Base-by-base conservation (phyloP, 2,888 invertebrate species). In the Tribolium freemani region DNA sequence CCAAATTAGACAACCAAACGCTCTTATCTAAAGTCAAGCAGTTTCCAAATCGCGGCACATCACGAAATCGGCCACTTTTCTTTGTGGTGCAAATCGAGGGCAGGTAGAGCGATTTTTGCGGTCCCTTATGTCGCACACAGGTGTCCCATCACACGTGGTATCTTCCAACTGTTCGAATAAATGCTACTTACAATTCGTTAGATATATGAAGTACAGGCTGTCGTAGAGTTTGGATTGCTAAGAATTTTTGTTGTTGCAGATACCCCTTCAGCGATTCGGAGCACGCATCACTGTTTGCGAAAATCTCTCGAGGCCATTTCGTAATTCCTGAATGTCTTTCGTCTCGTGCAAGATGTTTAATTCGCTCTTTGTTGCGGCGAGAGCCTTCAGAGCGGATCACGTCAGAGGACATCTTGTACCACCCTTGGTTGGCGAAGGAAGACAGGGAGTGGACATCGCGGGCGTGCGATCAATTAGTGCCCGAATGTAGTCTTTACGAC, bases 201-300 rank as follows among this genome's bases (percentile, higher is more conserved):
- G n/a, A n/a, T n/a, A 26, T 26, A 26, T 26, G 5, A 26, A 26
- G 26, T 26, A 26, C 26, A 26, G 26, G 26, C n/a, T 51, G 51
- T 51, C 5, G 1, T 11, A 16, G 2, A 16, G n/a, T n/a, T n/a
- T n/a, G n/a, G n/a, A n/a, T n/a, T n/a, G n/a, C n/a, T n/a, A 38
- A 38, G 2, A 9, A 6, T 6, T n/a, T 38, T 74, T 77, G 79
- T n/a, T n/a, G n/a, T 89, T 88, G 0, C 90, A 93, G 96, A 86
- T 97, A 97, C 88, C 97, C 97, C 16, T 97, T 97, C 89, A 96
- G 95, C 88, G 97, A 96, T 86, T 91, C 93, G 0, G 95, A 95
- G 85, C 96, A 96, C 83, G 92, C 93, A 69, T 93, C 92, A 61
- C 89, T 97, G 67, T 96, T 97, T 87, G 93, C 93, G 76, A 96